Percentiles rank a stretch among this genome's conserved stretches.
Evolutionary conservation across 2,113 vertebrate species (phyloP).

Genomic region (Mesitornis unicolor): DNA sequence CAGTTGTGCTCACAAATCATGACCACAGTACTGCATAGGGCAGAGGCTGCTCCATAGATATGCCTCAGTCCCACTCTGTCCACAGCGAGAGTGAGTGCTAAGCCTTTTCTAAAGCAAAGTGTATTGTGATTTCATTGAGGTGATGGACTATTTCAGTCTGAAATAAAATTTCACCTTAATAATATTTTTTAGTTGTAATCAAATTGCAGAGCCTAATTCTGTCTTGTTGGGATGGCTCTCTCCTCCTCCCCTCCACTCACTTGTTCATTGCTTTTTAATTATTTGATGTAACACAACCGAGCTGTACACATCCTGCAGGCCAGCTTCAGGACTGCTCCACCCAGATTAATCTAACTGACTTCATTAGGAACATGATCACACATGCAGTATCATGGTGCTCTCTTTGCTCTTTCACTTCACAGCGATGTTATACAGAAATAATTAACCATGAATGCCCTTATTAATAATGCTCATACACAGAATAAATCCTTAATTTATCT

Average conservation of each 20-base stretch:
- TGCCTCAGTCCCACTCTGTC: not conserved
- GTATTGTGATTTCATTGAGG: not conserved
- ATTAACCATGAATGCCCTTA: slow-evolving; percentile 60
- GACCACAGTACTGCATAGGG: not conserved
- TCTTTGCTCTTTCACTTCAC: slow-evolving; percentile 44
- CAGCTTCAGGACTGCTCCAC: not conserved
- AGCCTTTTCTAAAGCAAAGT: not conserved
- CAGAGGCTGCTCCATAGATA: not conserved
- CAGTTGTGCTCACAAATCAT: not conserved
- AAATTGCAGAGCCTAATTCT: not conserved
- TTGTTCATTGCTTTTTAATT: not conserved
- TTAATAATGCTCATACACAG: slow-evolving; percentile 57
- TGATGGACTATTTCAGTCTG: not conserved
- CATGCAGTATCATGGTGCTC: not conserved
- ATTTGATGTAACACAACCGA: not conserved
- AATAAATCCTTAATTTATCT: slow-evolving; percentile 62
- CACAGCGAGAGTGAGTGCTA: not conserved
- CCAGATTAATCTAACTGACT: not conserved
- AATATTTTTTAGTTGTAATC: not conserved
- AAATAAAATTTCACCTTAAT: not conserved
- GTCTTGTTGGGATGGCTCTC: not conserved
- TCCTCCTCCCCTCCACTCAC: not conserved
- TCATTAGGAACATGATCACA: not conserved
- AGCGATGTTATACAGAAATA: slow-evolving; percentile 39
- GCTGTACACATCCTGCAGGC: slow-evolving; percentile 2